These are phyloP conservation scores for Drosophila vallismaia DNA, from an alignment of 2,888 invertebrate species.

Conservation along the genomic window DNA sequence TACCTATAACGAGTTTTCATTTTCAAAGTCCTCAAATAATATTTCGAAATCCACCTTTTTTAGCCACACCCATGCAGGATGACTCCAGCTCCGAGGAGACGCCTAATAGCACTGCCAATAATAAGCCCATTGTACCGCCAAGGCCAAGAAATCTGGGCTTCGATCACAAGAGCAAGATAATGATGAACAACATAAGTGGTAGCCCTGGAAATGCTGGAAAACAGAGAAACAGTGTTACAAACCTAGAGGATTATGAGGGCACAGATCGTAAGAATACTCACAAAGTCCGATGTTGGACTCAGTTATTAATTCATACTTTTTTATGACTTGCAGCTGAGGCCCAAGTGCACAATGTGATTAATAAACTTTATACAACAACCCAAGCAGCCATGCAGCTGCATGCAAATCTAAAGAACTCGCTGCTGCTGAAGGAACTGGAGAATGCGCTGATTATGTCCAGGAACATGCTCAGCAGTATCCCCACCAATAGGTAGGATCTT, in stretches of 20 bases:
- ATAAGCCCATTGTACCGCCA: conserved; percentile 87
- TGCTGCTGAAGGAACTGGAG: conserved; percentile 84
- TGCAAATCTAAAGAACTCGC: conserved; percentile 82
- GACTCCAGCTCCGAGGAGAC: conserved; percentile 92
- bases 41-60: not conserved
- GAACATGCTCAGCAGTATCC: conserved; percentile 84
- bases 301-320: not conserved
- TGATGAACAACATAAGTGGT: conserved; percentile 65
- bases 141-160: conserved; percentile 88
- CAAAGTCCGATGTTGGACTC: not conserved
- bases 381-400: conserved; percentile 84
- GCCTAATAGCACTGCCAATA: conserved; percentile 77
- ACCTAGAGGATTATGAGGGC: conserved; percentile 77
- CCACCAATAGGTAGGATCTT: conserved; percentile 77
- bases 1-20: fast-evolving
- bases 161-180: conserved; percentile 85
- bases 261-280: conserved; percentile 78
- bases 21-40: not conserved
- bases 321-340: conserved; percentile 85
- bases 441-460: conserved; percentile 84
- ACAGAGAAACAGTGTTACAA: conserved; percentile 65
- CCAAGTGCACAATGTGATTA: conserved; percentile 87
- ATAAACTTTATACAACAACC: conserved; percentile 84
- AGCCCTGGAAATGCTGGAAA: conserved; percentile 70
- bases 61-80: conserved; percentile 85